phyloP scores from a whole-genome alignment of 2,113 vertebrate genomes.

The Pitta sordida region DNA sequence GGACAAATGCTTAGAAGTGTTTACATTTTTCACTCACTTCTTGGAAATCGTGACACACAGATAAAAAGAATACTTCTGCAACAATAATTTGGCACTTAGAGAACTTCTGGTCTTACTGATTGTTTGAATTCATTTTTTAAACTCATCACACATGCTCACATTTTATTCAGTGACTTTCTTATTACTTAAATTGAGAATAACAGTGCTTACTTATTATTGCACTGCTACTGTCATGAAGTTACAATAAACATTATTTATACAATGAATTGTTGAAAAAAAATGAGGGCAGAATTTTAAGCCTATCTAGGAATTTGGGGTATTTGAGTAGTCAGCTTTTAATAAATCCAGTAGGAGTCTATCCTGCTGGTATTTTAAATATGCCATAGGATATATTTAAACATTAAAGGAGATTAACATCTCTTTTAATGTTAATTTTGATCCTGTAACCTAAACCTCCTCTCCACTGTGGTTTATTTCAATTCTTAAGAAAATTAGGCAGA shows the following conservation, averaged over 20 bases:
- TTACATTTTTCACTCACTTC: slow-evolving; percentile 54
- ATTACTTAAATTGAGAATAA: not conserved
- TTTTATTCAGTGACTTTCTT: not conserved
- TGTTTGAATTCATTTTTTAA: not conserved
- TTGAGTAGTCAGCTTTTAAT: not conserved
- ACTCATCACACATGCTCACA: not conserved
- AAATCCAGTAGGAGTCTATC: not conserved
- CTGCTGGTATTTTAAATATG: not conserved
- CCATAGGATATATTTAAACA: no score
- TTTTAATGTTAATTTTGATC: not conserved
- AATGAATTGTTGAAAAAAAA: not conserved
- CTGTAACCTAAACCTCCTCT: not conserved
- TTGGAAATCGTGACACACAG: slow-evolving; percentile 49
- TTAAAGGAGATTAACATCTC: no score
- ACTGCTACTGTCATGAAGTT: not conserved
- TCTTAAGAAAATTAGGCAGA: not conserved
- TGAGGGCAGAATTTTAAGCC: not conserved
- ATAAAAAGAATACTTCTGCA: slow-evolving; percentile 43
- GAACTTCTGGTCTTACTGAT: slow-evolving; percentile 21
- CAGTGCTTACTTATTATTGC: not conserved
- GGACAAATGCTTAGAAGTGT: slow-evolving; percentile 52
- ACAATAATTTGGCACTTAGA: slow-evolving; percentile 27
- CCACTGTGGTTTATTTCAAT: not conserved
- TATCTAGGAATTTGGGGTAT: not conserved
- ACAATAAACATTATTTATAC: not conserved